Evolutionary conservation across 2,888 invertebrate species (phyloP).

Genomic region (Eudasyphora cyanicolor): DNA sequence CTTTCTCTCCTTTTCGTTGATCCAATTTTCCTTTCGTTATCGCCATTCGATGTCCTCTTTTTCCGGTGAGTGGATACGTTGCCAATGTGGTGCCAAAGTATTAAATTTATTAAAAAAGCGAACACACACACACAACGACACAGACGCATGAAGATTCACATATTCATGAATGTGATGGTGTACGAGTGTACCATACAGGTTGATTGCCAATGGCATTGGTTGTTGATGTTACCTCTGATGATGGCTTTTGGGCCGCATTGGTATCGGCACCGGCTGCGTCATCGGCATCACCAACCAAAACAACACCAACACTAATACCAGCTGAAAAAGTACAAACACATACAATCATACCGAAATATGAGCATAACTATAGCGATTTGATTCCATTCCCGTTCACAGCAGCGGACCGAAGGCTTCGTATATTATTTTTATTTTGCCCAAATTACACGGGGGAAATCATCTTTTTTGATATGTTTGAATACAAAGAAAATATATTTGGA

Average conservation of each 20-base stretch:
- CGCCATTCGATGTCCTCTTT: conserved; percentile 29
- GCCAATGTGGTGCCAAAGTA: conserved; percentile 63
- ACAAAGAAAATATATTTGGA: too few relatives aligned
- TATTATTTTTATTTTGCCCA: too few relatives aligned
- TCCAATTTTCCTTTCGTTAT: conserved; percentile 63
- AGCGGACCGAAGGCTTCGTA: too few relatives aligned
- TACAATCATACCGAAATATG: background rate
- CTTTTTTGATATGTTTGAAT: too few relatives aligned
- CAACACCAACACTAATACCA: conserved; percentile 5
- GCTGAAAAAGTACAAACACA: conserved; percentile 2
- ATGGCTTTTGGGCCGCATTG: conserved; percentile 57
- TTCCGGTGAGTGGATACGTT: conserved; percentile 54
- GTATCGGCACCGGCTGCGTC: conserved; percentile 18
- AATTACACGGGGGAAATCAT: too few relatives aligned
- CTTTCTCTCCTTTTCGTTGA: conserved; percentile 28
- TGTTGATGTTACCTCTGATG: conserved; percentile 51
- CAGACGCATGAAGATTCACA: background rate
- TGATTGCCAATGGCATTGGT: conserved; percentile 60
- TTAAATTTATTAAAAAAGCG: conserved; percentile 62
- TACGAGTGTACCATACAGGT: too few relatives aligned
- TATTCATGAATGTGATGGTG: background rate
- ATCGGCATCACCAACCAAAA: background rate
- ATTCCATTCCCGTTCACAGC: background rate
- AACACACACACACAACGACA: conserved; percentile 17
- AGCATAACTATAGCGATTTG: conserved; percentile 46